Percentiles rank a stretch among this genome's conserved stretches.
phyloP scores from a whole-genome alignment of 1,140 invertebrate genomes.

The Drosophila nebulosa region DNA sequence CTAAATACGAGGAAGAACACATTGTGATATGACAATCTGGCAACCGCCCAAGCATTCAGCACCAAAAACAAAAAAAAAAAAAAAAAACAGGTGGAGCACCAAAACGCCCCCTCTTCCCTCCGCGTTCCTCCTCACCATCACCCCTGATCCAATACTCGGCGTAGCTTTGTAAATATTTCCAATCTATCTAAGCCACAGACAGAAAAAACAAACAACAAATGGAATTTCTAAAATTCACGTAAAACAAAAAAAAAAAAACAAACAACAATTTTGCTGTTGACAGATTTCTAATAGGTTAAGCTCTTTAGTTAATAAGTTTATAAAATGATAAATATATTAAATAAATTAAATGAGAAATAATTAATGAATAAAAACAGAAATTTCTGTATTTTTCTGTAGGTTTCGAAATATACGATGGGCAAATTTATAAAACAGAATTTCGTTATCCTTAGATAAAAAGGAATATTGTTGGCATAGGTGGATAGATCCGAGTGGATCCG shows the following conservation, averaged over 20 bases:
- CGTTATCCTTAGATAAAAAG: too few species aligned
- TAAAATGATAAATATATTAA: slow-evolving; percentile 45
- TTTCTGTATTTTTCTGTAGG: too few species aligned
- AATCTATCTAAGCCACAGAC: slow-evolving; percentile 36
- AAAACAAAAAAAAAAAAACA: slow-evolving; percentile 9
- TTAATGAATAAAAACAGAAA: not conserved
- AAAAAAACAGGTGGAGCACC: not conserved
- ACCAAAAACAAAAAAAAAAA: slow-evolving; percentile 18
- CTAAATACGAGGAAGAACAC: slow-evolving; percentile 42
- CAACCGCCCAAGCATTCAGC: slow-evolving; percentile 25
- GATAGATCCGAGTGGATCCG: too few species aligned
- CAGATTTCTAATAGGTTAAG: slow-evolving; percentile 33
- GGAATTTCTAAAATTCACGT: slow-evolving; percentile 33
- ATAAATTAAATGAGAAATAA: slow-evolving; percentile 1
- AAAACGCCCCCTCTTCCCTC: not conserved
- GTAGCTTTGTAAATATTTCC: slow-evolving; percentile 4
- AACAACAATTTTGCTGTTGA: slow-evolving; percentile 26
- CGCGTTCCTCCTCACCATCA: too few species aligned
- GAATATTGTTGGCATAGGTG: too few species aligned
- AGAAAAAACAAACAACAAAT: slow-evolving; percentile 27
- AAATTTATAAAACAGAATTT: too few species aligned
- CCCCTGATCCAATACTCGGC: not conserved
- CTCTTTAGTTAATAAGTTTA: slow-evolving; percentile 37
- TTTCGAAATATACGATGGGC: too few species aligned
- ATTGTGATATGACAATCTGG: slow-evolving; percentile 60